These are phyloP conservation scores for Arge pagana DNA, from an alignment of 2,888 invertebrate species.

Conservation along the genomic window DNA sequence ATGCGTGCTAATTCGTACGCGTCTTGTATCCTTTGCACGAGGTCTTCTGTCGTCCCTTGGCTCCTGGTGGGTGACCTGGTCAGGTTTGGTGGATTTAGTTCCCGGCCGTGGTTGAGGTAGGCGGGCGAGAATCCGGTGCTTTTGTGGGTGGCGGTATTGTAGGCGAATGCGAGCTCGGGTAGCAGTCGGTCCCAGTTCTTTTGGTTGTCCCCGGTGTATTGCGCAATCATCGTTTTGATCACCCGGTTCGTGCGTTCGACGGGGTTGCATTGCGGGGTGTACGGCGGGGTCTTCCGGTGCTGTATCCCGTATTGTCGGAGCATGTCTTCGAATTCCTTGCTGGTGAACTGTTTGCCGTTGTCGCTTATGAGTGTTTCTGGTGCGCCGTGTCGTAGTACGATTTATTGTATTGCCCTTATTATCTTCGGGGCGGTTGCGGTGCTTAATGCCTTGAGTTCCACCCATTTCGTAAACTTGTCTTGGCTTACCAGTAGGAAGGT, in stretches of 20 bases:
- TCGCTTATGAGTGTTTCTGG: constrained; percentile 35
- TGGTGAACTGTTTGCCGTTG: constrained; percentile 37
- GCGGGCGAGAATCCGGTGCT: constrained; percentile 35
- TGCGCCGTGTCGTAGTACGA: constrained; percentile 21
- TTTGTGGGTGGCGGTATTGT: constrained; percentile 32
- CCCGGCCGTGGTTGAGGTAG: constrained; percentile 30
- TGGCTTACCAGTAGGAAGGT: constrained; percentile 29
- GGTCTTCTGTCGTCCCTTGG: too few species aligned
- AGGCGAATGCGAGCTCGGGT: constrained; percentile 31
- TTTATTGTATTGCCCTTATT: constrained; percentile 8
- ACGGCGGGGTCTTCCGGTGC: constrained; percentile 36
- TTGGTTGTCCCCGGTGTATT: constrained; percentile 39
- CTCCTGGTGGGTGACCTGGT: too few species aligned
- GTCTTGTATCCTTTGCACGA: too few species aligned
- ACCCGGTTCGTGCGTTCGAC: constrained; percentile 45
- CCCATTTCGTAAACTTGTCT: constrained; percentile 33
- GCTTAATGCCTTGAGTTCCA: constrained; percentile 27
- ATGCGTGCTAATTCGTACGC: too few species aligned
- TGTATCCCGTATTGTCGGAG: constrained; percentile 11
- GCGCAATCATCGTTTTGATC: constrained; percentile 44
- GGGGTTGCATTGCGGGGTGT: constrained; percentile 45
- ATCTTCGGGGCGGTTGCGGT: constrained; percentile 26
- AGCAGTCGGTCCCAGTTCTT: constrained; percentile 33
- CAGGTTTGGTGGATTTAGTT: constrained; percentile 13
- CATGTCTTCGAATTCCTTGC: constrained; percentile 24